Conservation (phyloP, 2,797 vertebrate genomes). For the Anas acuta region DNA sequence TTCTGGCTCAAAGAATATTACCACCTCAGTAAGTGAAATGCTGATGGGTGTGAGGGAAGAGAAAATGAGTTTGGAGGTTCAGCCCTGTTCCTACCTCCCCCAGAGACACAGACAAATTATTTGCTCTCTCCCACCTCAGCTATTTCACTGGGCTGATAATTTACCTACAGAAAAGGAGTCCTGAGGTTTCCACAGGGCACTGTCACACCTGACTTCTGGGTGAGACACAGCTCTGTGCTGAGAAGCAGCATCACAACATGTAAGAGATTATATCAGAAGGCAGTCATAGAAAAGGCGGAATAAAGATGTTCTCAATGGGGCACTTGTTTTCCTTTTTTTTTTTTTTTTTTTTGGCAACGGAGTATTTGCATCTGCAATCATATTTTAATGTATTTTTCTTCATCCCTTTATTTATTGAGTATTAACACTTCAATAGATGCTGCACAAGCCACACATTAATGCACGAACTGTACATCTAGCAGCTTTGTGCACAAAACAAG, state of each 20-base stretch:
- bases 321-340: not conserved
- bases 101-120: not conserved
- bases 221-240: accelerated
- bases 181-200: not conserved
- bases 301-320: not conserved
- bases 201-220: not conserved
- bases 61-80: not conserved
- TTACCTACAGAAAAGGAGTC: not conserved
- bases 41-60: not conserved
- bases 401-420: not conserved
- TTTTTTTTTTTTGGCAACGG: not conserved
- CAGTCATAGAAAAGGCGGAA: not conserved
- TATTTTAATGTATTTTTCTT: not conserved
- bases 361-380: not conserved
- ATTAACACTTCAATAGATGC: not conserved
- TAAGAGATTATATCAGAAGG: not conserved
- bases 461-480: not conserved
- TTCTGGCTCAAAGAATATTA: not conserved
- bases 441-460: not conserved
- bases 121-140: not conserved
- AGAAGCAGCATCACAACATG: not conserved
- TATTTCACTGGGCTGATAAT: not conserved
- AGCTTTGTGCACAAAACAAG: not conserved
- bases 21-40: not conserved
- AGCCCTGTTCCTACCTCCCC: not conserved